Evolutionary conservation across 2,888 invertebrate species (phyloP).

Genomic region (Altica lythri): DNA sequence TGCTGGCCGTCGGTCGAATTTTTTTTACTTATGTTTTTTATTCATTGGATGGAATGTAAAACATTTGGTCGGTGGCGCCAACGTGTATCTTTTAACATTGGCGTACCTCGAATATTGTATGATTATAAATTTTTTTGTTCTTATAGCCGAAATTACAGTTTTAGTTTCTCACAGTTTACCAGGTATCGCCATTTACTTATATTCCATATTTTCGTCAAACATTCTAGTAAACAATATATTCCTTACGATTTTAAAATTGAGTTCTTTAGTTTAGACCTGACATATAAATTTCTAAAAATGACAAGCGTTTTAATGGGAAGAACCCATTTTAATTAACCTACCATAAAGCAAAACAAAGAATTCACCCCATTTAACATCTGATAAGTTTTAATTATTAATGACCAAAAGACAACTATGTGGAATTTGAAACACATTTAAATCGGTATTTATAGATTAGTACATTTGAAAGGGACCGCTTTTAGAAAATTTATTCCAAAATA

Average conservation of each 20-base stretch:
- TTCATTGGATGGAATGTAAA: constrained; percentile 36
- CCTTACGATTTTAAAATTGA: no score
- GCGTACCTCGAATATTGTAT: constrained; percentile 9
- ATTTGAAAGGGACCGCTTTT: background rate
- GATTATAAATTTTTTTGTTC: no score
- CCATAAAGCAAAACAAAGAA: background rate
- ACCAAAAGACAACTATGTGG: constrained; percentile 8
- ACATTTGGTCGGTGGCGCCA: constrained; percentile 43
- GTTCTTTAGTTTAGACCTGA: no score
- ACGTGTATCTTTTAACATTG: constrained; percentile 21
- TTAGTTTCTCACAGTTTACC: no score
- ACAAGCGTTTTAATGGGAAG: background rate
- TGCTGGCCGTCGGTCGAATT: constrained; percentile 14
- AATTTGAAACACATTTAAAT: constrained; percentile 10
- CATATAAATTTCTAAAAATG: background rate
- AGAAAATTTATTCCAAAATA: no score
- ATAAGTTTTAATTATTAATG: constrained; percentile 5
- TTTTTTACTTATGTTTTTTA: constrained; percentile 23
- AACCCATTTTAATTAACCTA: constrained; percentile 4
- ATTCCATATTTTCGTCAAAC: no score
- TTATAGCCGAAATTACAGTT: no score
- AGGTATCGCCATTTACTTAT: no score
- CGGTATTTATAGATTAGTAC: background rate
- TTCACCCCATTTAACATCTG: constrained; percentile 6
- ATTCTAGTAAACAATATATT: no score